Base-by-base conservation (phyloP, 2,113 vertebrate species). In the Myrmecophaga tridactyla region DNA sequence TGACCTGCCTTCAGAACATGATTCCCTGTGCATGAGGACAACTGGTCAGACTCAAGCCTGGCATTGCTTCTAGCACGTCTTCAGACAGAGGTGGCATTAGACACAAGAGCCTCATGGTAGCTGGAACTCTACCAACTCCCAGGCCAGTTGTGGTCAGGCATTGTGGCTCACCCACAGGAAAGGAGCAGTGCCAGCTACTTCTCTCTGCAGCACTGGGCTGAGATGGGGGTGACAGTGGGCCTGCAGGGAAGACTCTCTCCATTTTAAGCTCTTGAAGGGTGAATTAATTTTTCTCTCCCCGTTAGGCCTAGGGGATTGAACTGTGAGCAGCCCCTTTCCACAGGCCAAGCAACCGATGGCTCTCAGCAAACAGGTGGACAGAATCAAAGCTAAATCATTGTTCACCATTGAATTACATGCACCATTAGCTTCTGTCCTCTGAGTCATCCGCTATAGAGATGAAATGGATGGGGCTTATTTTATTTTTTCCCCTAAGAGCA, bases 311-410 rank as follows among this genome's bases (percentile, higher is more conserved):
- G 17, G 18, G 36, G 25, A 36, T 31, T 67, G 63, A 86, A 77
- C 15, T 21, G 46, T 48, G 36, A 90, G 36, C 78, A 75, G 36
- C 3, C 21, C 78, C 46, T 34, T 65, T 77, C 17, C 60, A 81
- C 13, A 31, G 46, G 39, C 53, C 23, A 65, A 80, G 34, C 46
- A 69, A 63, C 29, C 1, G 5, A 63, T 5, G 12, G 13, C 41
- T 80, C 9, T 83, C 75, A 67, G 84, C 43, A 84, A 81, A 70
- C 43, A 70, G n/a, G 23, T 39, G n/a, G 81, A 77, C 67, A 76
- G 78, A 89, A 58, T 29, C 70, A 63, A 36, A 91, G 65, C 34
- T 85, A 70, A 73, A 62, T 82, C 41, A 34, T 4, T 78, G 12
- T 53, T 39, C 25, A 58, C 60, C 53, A 46, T 27, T 31, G 15